A percentile compares a stretch with the other conserved stretches of the same genome.
Conservation (phyloP, 2,888 invertebrate species). For the Cantharis nigra region DNA sequence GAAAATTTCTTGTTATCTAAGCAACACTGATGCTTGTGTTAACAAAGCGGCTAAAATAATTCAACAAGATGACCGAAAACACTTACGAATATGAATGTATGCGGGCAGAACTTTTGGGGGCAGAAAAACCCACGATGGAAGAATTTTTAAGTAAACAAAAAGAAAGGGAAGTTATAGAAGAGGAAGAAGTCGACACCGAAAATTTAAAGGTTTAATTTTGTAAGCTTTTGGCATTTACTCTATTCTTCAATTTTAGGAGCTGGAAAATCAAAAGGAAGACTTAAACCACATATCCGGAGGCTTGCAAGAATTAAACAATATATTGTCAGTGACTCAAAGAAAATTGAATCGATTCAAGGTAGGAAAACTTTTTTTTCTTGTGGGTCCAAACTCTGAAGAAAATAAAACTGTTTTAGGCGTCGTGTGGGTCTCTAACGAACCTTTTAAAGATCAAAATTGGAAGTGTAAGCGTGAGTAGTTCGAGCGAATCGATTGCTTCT, state of each 20-base stretch:
- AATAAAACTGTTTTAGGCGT: constrained; percentile 59
- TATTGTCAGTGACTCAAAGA: constrained; percentile 80
- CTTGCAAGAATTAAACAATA: constrained; percentile 78
- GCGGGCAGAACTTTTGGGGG: constrained; percentile 76
- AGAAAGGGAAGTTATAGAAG: constrained; percentile 55
- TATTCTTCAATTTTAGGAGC: constrained; percentile 58
- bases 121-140: constrained; percentile 69
- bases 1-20: not conserved
- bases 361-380: constrained; percentile 10
- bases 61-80: constrained; percentile 62
- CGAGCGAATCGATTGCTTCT: constrained; percentile 18
- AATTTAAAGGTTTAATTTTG: constrained; percentile 52
- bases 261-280: constrained; percentile 65
- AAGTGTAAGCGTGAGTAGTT: constrained; percentile 24
- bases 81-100: constrained; percentile 79
- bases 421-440: constrained; percentile 75
- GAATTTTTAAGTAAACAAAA: constrained; percentile 66
- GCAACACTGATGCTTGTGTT: not conserved
- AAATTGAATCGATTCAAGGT: constrained; percentile 87
- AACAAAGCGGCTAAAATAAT: not conserved
- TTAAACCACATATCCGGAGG: constrained; percentile 70
- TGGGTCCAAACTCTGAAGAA: not conserved
- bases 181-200: constrained; percentile 61
- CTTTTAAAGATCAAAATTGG: constrained; percentile 63
- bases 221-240: not conserved